Base-by-base conservation (phyloP, 2,888 invertebrate species). In the Drosophila affinis region DNA sequence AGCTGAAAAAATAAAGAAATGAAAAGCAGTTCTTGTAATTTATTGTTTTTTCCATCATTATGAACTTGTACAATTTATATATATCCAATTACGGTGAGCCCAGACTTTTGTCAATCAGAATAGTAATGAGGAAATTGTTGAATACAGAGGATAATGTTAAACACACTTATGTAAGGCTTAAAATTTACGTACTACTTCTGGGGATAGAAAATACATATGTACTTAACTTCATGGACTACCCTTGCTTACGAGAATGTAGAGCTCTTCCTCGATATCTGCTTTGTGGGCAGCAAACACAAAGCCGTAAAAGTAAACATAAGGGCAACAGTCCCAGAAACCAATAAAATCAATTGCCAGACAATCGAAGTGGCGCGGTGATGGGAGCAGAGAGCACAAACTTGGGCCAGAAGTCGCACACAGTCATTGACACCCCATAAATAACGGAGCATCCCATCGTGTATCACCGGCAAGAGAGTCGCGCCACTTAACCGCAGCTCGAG, bases 341-440 rank as follows among this genome's bases (percentile, higher is more conserved):
- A 46, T 59, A 62, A 58, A 74, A 77, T 74, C 70, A 76, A 74
- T 64, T 71, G 77, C 68, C 62, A 72, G 72, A 72, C 62, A 77
- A 75, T 76, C 73, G 62, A 74, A 74, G 59, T 48, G 14, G 6
- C 17, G 14, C 7, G n/a, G 53, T 3, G 39, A 14, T 39, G 12
- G 9, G 34, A 51, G 32, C 9, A 9, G 29, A n/a, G 27, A 63
- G 44, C 32, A 56, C 49, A 39, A 12, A 14, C 12, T 34, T 34
- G 34, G 34, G 34, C 34, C 34, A 34, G 34, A 34, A 34, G 34
- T 12, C 34, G 12, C 34, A 32, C 39, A 56, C 48, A 51, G 56
- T 46, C 51, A 48, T 58, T 55, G 65, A 58, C 57, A 59, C 47
- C 52, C 46, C 58, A 72, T 72, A 72, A 72, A 72, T 72, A 56